Evolutionary conservation across 2,113 vertebrate genomes (phyloP), one percentile per base, ranked within the genome.

Genomic region (Python bivittatus): DNA sequence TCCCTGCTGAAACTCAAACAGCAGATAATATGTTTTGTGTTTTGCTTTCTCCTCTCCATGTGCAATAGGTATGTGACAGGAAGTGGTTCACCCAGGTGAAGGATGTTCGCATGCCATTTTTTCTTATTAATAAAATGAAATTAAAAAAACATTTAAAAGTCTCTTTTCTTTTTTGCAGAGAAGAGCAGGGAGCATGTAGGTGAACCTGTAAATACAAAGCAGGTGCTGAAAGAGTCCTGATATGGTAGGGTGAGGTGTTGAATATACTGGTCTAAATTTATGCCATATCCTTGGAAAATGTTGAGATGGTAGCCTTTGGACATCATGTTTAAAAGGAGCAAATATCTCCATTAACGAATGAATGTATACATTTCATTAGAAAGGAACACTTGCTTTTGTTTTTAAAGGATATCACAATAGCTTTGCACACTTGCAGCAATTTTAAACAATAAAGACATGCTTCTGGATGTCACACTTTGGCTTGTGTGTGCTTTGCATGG

Each of bases 71-170:
- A 48, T 84, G 72, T 60, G 44, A 33, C 27, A 20, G 68, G 83
- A 54, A 53, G 33, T 10, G 15, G 29, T 56, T 88, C 86, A 58
- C 27, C 6, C 5, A 20, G 54, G 56, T 84, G 56, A 88, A 61
- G 27, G 9, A 54, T 57, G 52, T 6, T 48, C 38, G 42, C 53
- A n/a, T 58, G 42, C 42, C 7, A 27, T 72, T 84, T 88, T 91
- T 92, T 88, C 54, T 84, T 84, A 84, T n/a, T 84, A 92, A 60
- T 86, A 91, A 92, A 42, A 92, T 42, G 54, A 83, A 44, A 9
- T 38, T 17, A 0, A 10, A 42, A 20, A 42, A 42, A 57, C 3
- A 52, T 17, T 22, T 83, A 23, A 17, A 22, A 58, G 86, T 92
- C 11, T 92, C 29, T 61, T 29, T n/a, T 83, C 22, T 88, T 61